Evolutionary conservation across 2,797 vertebrate species (phyloP), one percentile per base, ranked within the genome.

Genomic region (Gambelia wislizenii): DNA sequence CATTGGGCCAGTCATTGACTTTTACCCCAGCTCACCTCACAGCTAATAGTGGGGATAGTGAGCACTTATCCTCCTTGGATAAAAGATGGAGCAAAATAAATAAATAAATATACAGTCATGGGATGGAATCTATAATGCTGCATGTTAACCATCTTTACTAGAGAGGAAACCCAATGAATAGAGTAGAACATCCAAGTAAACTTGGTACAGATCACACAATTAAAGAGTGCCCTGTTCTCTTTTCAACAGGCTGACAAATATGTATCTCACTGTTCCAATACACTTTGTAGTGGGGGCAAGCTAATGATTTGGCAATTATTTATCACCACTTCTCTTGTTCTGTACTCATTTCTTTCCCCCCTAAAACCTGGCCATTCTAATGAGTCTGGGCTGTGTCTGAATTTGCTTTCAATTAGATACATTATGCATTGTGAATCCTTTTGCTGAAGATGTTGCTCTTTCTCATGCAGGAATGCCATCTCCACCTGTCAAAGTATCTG

Each of bases 381-480:
- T 1, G 25, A 16, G 54, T 36, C 85, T 12, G 3, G 47, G 14
- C 4, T 25, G 33, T 44, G 78, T 54, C 36, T 22, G 18, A 27
- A 52, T n/a, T 25, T 49, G 7, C 39, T 54, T 67, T 49, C 44
- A 70, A 33, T 56, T 39, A 20, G 36, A 16, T 20, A 49, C 9
- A 14, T 42, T 70, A 8, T 14, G 49, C 25, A 13, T 22, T 59
- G 61, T n/a, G 8, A 36, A 47, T 42, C 27, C 39, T 61, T 39
- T 56, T 64, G 33, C n/a, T 92, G 84, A 87, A 7, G 8, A n/a
- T 47, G 20, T 30, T 67, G 18, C 72, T 25, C 69, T 94, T 90
- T 90, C 89, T 54, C 36, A 80, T 85, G 72, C 80, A 98, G 97
- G 88, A 75, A 91, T 95, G 56, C 97, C 97, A 1, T 96, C 83